phyloP scores from a whole-genome alignment of 1,140 invertebrate species.

The Aphis craccivora region DNA sequence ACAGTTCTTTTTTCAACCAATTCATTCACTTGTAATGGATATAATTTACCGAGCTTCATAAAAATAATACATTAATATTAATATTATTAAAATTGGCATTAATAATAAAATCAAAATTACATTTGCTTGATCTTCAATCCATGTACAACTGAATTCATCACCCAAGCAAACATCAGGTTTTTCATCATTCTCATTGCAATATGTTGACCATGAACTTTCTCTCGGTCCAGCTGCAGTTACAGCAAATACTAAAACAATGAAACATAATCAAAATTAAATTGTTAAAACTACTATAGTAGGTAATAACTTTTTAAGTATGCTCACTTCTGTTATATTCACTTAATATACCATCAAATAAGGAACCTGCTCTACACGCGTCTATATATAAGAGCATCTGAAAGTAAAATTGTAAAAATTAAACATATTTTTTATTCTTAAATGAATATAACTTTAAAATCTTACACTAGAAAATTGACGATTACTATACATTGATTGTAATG shows the following conservation, averaged over 20 bases:
- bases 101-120: background rate
- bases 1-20: background rate
- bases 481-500: constrained; percentile 66
- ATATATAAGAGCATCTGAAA: constrained; percentile 71
- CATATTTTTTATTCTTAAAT: background rate
- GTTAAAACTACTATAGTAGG: background rate
- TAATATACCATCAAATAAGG: constrained; percentile 71
- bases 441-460: background rate
- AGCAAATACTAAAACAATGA: constrained; percentile 1
- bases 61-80: background rate
- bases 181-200: background rate
- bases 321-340: constrained; percentile 68
- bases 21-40: background rate
- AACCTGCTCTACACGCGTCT: constrained; percentile 74
- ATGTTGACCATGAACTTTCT: constrained; percentile 31
- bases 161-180: background rate
- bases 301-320: constrained; percentile 33
- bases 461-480: constrained; percentile 62
- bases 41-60: background rate
- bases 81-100: too few species aligned
- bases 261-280: background rate
- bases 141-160: constrained; percentile 37
- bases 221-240: background rate
- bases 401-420: background rate
- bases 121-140: constrained; percentile 45